Base-by-base conservation (phyloP, 64 coral and sea anemone species). In the Pocillopora verrucosa region DNA sequence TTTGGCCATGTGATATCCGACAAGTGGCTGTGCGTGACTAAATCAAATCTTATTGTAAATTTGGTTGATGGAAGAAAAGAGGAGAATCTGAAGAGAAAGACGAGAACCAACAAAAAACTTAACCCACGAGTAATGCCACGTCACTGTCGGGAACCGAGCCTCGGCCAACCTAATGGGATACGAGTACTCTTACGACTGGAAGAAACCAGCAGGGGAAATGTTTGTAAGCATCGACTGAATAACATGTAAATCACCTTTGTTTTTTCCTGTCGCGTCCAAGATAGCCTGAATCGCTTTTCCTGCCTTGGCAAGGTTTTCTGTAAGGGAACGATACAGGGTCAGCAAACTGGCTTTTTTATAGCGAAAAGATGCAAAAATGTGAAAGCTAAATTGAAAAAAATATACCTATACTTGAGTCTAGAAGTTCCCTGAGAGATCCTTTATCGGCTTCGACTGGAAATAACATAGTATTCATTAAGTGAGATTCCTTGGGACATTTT, bases 271-370 rank as follows among this genome's bases (percentile, higher is more conserved):
- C 15, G 69, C 90, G 69, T 92, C 90, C 24, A 92, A 68, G 34
- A 92, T 92, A 12, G 82, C 83, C 73, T 92, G 90, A 75, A 92
- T 92, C 16, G 90, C 90, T 80, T 92, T 92, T 17, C 90, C 90
- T 16, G 90, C 90, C 37, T 87, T 87, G 11, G 90, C 90, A 13
- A 92, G 75, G 37, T 92, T 92, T 67, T 92, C 90, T 92, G n/a
- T 4, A 77, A 68, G 25, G 16, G 51, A 61, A 91, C 57, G 16
- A 17, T 20, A 74, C 26, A 73, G 35, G 13, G 25, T 2, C 19
- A 45, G 10, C 11, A 5, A 63, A 25, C 4, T 14, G 34, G 17
- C 10, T 20, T 24, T 30, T 5, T 64, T 38, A 51, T 59, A 17
- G 70, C 11, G 16, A 36, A 62, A 30, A 58, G 13, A 13, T 34